phyloP scores from a whole-genome alignment of 2,113 vertebrate species.

The Bucco capensis region DNA sequence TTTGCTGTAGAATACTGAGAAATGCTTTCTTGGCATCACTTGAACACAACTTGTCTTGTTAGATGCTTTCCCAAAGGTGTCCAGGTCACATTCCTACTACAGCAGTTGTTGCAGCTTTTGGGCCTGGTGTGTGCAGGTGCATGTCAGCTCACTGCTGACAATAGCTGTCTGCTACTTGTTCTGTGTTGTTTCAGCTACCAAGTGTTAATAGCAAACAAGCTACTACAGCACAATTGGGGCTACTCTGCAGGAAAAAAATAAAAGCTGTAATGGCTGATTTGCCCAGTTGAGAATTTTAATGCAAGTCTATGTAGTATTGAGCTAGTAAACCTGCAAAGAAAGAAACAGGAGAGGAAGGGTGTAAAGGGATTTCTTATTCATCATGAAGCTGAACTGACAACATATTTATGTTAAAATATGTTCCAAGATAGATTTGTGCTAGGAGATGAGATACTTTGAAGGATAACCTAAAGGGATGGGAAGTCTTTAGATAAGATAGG shows the following conservation, averaged over 20 bases:
- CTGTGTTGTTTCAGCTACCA: not conserved
- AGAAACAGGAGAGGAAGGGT: not conserved
- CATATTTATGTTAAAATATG: not conserved
- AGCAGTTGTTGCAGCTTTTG: not conserved
- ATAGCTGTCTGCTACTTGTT: not conserved
- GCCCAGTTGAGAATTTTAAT: not conserved
- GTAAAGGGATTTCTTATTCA: not conserved
- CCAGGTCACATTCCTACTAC: not conserved
- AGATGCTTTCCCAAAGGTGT: not conserved
- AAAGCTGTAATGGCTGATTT: not conserved
- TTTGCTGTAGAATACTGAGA: not conserved
- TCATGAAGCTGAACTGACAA: not conserved
- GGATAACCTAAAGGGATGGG: not conserved
- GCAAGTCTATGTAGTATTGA: not conserved
- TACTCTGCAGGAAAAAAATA: not conserved
- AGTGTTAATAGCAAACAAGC: not conserved
- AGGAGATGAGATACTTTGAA: not conserved
- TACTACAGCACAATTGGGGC: not conserved
- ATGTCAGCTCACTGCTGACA: not conserved
- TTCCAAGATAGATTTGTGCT: not conserved
- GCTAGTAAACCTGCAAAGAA: not conserved
- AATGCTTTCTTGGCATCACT: not conserved
- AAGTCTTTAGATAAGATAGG: not conserved
- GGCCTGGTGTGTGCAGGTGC: rapidly evolving
- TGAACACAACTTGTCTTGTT: not conserved